A percentile compares a stretch with the other conserved stretches of the same genome.
These are phyloP conservation scores for Nasonia longicornis DNA, from an alignment of 1,140 invertebrate genomes.

Conservation along the genomic window DNA sequence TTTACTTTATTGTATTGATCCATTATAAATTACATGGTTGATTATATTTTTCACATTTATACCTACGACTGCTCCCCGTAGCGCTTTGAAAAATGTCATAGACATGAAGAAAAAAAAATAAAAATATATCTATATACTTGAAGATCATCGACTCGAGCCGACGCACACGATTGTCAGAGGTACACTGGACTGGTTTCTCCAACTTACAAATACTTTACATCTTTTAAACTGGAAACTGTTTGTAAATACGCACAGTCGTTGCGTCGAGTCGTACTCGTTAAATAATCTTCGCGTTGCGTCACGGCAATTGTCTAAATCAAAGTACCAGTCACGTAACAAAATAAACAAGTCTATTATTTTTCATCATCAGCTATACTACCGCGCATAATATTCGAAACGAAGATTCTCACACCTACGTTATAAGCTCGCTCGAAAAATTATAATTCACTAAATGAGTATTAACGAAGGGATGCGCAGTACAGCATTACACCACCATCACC, in stretches of 20 bases:
- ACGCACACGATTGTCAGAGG: neutral
- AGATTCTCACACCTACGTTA: neutral
- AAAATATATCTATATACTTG: neutral
- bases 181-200: neutral
- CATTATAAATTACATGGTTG: slow-evolving; percentile 44
- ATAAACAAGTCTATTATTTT: neutral
- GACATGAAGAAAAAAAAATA: slow-evolving; percentile 13
- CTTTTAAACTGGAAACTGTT: slow-evolving; percentile 4
- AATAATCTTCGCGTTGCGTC: neutral
- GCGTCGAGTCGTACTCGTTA: neutral
- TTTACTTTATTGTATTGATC: slow-evolving; percentile 38
- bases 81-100: neutral
- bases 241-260: neutral
- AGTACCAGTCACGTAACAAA: neutral
- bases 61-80: slow-evolving; percentile 12
- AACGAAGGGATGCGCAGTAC: neutral
- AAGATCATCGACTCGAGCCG: neutral
- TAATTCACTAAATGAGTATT: neutral
- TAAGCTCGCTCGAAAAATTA: neutral
- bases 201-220: slow-evolving; percentile 17
- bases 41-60: slow-evolving; percentile 43
- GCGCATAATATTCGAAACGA: neutral
- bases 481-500: neutral
- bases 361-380: neutral
- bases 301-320: neutral